Percentiles rank a stretch among this genome's conserved stretches.
Conservation (phyloP, 2,888 invertebrate genomes). For the Ectemnius continuus region DNA sequence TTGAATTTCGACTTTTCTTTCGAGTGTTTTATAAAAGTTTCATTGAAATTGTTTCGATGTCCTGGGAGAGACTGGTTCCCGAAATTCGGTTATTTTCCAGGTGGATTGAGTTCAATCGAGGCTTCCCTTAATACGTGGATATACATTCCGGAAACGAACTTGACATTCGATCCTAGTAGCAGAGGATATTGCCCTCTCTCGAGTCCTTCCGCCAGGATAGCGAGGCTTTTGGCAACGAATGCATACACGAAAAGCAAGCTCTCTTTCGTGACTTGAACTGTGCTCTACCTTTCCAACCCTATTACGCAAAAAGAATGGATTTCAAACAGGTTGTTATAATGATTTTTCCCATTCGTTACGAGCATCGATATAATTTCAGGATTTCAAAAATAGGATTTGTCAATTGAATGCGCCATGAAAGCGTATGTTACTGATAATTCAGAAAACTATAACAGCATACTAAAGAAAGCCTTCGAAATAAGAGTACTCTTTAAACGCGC, state of each 20-base stretch:
- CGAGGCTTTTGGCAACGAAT: slow-evolving; percentile 4
- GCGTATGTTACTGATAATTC: too few species aligned
- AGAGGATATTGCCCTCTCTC: slow-evolving; percentile 28
- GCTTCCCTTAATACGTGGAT: slow-evolving; percentile 34
- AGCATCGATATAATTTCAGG: not conserved
- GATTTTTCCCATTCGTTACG: not conserved
- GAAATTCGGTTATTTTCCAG: too few species aligned
- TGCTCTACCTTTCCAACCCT: not conserved
- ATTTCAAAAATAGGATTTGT: not conserved
- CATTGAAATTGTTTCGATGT: not conserved
- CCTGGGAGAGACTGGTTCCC: not conserved
- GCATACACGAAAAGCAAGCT: not conserved
- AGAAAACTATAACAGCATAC: too few species aligned
- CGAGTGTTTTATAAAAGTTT: not conserved
- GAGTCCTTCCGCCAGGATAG: slow-evolving; percentile 13
- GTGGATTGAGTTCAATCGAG: slow-evolving; percentile 25
- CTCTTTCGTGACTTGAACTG: not conserved
- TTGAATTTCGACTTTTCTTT: not conserved
- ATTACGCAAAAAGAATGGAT: too few species aligned
- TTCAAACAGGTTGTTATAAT: slow-evolving; percentile 4
- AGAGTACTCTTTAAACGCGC: too few species aligned
- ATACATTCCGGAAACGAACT: slow-evolving; percentile 37
- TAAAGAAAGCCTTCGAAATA: too few species aligned
- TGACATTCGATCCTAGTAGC: slow-evolving; percentile 26
- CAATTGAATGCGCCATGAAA: too few species aligned